These are phyloP conservation scores for Ochotona princeps DNA, from an alignment of 2,113 vertebrate species.

Conservation along the genomic window DNA sequence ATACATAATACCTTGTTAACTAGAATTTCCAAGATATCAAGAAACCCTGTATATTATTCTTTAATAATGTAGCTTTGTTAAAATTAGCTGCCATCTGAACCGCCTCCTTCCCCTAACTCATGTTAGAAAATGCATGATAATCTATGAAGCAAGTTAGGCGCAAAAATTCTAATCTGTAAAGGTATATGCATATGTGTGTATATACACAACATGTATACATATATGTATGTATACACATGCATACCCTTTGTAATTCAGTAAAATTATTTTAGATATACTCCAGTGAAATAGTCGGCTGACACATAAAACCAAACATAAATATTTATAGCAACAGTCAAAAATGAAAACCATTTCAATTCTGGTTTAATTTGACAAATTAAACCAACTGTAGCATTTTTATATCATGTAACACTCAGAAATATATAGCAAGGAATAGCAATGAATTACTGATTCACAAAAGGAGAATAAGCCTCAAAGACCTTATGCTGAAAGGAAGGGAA, in stretches of 20 bases:
- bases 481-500: background rate
- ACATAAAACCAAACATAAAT: background rate
- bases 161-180: background rate
- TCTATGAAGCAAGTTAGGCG: background rate
- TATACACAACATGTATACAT: no score
- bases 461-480: background rate
- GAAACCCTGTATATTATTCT: no score
- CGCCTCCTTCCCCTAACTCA: no score
- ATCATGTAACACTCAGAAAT: background rate
- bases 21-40: no score
- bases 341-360: background rate
- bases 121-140: background rate
- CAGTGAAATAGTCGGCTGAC: background rate
- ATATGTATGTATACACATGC: background rate
- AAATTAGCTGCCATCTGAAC: no score
- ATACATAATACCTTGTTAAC: no score
- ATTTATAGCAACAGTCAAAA: background rate
- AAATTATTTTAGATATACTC: background rate
- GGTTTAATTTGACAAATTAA: background rate
- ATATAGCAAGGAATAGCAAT: background rate
- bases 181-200: background rate
- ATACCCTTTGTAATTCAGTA: background rate
- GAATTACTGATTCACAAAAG: background rate
- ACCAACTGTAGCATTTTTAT: background rate
- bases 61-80: no score